Evolutionary conservation across 2,113 vertebrate species (phyloP).

Genomic region (Passer montanus): DNA sequence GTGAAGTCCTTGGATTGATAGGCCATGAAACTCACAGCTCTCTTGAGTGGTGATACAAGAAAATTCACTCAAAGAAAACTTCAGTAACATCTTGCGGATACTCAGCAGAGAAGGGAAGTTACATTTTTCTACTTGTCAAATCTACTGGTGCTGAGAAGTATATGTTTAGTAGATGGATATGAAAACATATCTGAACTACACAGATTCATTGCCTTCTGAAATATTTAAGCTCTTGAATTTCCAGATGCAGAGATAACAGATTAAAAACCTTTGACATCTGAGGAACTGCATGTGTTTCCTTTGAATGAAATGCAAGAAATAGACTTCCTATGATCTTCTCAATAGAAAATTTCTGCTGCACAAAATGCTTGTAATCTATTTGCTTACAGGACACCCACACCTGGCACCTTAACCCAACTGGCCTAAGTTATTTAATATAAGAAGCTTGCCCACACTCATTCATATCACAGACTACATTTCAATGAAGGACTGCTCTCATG

Average conservation of each 20-base stretch:
- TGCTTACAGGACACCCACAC: not conserved
- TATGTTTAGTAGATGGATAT: not conserved
- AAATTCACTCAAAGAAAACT: not conserved
- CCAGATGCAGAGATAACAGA: not conserved
- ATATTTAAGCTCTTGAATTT: not conserved
- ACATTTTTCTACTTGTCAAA: not conserved
- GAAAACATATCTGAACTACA: not conserved
- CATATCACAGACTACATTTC: not conserved
- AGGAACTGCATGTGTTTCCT: not conserved
- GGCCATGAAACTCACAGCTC: not conserved
- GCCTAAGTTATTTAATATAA: not conserved
- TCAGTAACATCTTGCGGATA: not conserved
- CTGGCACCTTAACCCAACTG: not conserved
- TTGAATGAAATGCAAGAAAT: not conserved
- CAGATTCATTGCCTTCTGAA: not conserved
- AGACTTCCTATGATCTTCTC: not conserved
- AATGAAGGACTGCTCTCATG: not conserved
- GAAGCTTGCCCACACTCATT: not conserved
- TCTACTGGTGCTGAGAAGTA: not conserved
- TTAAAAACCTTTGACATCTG: not conserved
- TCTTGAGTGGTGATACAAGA: not conserved
- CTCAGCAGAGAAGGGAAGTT: not conserved
- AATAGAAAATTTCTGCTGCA: not conserved
- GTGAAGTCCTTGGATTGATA: not conserved
- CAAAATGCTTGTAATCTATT: not conserved